A percentile compares a stretch with the other conserved stretches of the same genome.
Evolutionary conservation across 2,113 vertebrate genomes (phyloP).

Genomic region (Rhineura floridana): DNA sequence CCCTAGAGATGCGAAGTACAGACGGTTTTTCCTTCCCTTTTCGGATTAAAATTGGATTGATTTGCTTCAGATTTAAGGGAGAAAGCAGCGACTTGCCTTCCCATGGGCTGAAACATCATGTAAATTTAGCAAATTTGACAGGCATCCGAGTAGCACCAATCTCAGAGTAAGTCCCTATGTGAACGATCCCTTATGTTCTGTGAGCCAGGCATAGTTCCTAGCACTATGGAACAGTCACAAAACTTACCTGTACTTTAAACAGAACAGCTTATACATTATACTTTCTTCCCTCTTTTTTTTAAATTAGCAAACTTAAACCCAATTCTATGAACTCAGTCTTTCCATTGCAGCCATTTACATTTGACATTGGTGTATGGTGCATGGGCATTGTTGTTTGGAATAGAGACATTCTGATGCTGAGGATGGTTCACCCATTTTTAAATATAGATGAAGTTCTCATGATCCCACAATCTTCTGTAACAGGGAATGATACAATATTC

Average conservation of each 20-base stretch:
- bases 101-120: no score
- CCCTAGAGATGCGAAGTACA: no score
- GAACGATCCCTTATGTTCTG: no score
- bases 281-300: not conserved
- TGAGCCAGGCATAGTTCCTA: no score
- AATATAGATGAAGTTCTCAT: slow-evolving; percentile 95
- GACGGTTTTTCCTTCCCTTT: no score
- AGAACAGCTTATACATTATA: not conserved
- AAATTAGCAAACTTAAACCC: not conserved
- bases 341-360: slow-evolving; percentile 76
- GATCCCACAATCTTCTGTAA: slow-evolving; percentile 94
- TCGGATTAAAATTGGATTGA: no score
- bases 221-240: not conserved
- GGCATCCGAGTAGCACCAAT: no score
- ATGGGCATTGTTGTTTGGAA: slow-evolving; percentile 91
- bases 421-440: slow-evolving; percentile 89
- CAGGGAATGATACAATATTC: slow-evolving; percentile 97
- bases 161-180: no score
- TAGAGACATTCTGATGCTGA: slow-evolving; percentile 89
- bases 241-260: not conserved
- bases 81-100: no score
- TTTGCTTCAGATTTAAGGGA: no score
- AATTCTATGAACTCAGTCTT: not conserved
- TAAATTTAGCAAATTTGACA: no score
- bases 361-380: slow-evolving; percentile 86